Conservation (phyloP, 1,140 invertebrate genomes). For the Tyrophagus putrescentiae region DNA sequence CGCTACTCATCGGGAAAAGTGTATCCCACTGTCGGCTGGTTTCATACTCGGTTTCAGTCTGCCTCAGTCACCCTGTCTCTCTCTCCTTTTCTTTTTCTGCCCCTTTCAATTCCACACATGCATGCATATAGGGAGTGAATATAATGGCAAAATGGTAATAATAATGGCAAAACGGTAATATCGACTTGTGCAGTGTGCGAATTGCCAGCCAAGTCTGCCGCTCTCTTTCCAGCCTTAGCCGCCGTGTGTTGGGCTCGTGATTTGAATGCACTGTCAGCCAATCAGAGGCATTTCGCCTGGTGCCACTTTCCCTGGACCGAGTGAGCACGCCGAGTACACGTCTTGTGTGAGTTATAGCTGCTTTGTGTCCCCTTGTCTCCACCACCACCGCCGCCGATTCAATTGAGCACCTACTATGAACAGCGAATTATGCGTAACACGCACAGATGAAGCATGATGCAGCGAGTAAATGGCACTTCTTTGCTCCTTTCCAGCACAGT, state of each 20-base stretch:
- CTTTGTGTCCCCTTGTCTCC: not conserved
- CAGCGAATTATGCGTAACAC: conserved; percentile 15
- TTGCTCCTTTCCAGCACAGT: no score
- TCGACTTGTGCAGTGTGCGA: not conserved
- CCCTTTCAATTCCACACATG: no score
- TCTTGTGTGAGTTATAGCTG: conserved; percentile 12
- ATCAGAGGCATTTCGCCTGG: conserved; percentile 8
- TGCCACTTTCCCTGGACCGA: not conserved
- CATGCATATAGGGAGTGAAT: no score
- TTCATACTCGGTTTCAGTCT: not conserved
- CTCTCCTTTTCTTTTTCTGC: conserved; percentile 1
- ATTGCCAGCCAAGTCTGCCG: no score
- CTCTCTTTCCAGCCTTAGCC: no score
- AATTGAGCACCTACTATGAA: conserved; percentile 2
- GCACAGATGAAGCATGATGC: conserved; percentile 15
- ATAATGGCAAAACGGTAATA: not conserved
- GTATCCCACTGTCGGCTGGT: no score
- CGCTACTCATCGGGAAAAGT: no score
- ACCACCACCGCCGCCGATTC: not conserved
- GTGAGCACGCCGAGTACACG: not conserved
- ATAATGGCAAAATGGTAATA: no score
- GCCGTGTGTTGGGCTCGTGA: no score
- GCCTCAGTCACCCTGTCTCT: not conserved
- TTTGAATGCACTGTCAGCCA: not conserved
- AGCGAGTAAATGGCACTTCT: not conserved